Evolutionary conservation across 2,888 invertebrate species (phyloP), one percentile per base, ranked within the genome.

Genomic region (Apotomis capreana): DNA sequence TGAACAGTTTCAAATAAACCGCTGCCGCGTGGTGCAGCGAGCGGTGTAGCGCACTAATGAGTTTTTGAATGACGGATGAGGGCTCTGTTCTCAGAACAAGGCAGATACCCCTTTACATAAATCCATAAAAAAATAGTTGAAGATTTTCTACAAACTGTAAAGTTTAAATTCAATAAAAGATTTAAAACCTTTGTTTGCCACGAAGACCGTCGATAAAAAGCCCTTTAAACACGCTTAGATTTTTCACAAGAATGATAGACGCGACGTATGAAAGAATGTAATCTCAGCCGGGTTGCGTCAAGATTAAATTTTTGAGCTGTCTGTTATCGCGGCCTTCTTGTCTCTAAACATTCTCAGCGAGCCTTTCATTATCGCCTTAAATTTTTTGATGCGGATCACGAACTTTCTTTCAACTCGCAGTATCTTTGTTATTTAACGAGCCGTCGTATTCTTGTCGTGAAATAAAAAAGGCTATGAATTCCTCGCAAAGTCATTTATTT

Each of bases 281-380:
- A 87, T 86, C 84, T 84, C 78, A 76, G 81, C 75, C 74, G 78
- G 78, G 77, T 81, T 78, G 81, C 80, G 83, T 80, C 79, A 81
- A 85, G 84, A 86, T 86, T 83, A 86, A 78, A 83, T 83, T 85
- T 86, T 84, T 79, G 79, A 81, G 78, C 61, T 80, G 78, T 79
- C 79, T 79, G 80, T 84, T 86, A 86, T 87, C 84, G 77, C 80
- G 73, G 78, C 77, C 76, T 79, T 81, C 78, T 80, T 80, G 80
- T 82, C 78, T 81, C 75, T 79, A 83, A 84, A 85, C 83, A 85
- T 87, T 85, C 84, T 80, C 76, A 74, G 59, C 13, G 64, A 77
- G 74, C 67, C 75, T 81, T 81, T 72, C 73, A 69, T 76, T 74
- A 65, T 57, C 63, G 70, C 72, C 60, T 72, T 63, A 65, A 70